Conservation (phyloP, 53 echinoderm and acorn worm species). For the Luidia sarsii region DNA sequence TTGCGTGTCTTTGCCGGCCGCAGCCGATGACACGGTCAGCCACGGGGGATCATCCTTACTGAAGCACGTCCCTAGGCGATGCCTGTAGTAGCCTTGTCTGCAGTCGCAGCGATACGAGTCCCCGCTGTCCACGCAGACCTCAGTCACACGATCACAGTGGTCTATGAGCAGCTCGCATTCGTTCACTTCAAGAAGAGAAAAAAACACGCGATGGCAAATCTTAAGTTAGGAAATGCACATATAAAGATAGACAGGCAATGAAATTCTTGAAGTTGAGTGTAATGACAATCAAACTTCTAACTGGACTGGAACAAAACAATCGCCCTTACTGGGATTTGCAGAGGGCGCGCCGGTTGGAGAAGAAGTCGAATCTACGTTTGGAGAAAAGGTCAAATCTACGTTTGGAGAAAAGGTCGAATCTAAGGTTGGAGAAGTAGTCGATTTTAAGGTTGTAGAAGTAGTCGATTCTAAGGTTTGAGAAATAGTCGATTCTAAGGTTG, state of each 20-base stretch:
- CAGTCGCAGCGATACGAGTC: not conserved
- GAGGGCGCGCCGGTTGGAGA: too few relatives aligned
- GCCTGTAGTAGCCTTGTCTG: constrained; percentile 24
- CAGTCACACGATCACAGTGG: constrained; percentile 6
- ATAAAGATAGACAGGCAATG: too few relatives aligned
- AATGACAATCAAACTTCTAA: too few relatives aligned
- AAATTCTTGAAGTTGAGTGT: not conserved
- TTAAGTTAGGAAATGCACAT: not conserved
- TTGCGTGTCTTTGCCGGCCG: too few relatives aligned
- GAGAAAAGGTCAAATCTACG: not conserved
- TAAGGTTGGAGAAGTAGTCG: not conserved
- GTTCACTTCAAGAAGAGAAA: too few relatives aligned
- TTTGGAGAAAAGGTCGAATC: not conserved
- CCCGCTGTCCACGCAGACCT: constrained; percentile 1
- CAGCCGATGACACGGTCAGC: too few relatives aligned
- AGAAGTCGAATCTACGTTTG: not conserved
- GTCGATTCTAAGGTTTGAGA: not conserved
- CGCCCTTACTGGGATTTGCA: too few relatives aligned
- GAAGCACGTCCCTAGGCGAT: not conserved
- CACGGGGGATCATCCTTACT: too few relatives aligned
- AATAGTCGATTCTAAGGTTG: not conserved
- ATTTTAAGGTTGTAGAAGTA: not conserved
- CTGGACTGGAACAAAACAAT: too few relatives aligned
- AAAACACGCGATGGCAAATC: too few relatives aligned
- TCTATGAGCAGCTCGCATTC: not conserved